These are phyloP conservation scores for Tiliacea citrago DNA, from an alignment of 2,888 invertebrate species.

Conservation along the genomic window DNA sequence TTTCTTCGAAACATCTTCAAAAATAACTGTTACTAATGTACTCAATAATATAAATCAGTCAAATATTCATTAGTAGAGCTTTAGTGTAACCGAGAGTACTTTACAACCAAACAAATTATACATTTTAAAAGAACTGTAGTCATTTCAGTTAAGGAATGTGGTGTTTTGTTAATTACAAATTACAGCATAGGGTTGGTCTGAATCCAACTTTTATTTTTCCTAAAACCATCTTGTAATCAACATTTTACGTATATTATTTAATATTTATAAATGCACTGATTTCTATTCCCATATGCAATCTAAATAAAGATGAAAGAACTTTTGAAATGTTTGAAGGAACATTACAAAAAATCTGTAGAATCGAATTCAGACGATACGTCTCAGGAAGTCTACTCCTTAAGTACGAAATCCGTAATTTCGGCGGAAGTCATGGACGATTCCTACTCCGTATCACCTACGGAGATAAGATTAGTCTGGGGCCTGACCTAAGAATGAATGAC, in stretches of 20 bases:
- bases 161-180: slow-evolving; percentile 30
- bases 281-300: background rate
- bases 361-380: no score
- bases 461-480: no score
- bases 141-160: slow-evolving; percentile 13
- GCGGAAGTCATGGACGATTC: no score
- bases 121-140: slow-evolving; percentile 20
- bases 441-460: no score
- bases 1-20: slow-evolving; percentile 18
- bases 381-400: no score
- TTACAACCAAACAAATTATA: slow-evolving; percentile 32
- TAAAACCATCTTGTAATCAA: no score
- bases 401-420: no score
- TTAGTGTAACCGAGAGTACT: slow-evolving; percentile 19
- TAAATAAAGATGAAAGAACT: background rate
- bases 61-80: slow-evolving; percentile 32
- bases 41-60: slow-evolving; percentile 40
- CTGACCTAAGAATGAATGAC: no score
- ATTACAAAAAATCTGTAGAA: no score
- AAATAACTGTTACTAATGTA: slow-evolving; percentile 33
- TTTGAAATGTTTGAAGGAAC: no score
- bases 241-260: background rate
- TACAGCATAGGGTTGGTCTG: background rate
- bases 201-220: background rate
- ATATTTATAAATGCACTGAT: background rate